These are phyloP conservation scores for Chaenodraco wilsoni DNA, from an alignment of 2,797 vertebrate species.

Conservation along the genomic window DNA sequence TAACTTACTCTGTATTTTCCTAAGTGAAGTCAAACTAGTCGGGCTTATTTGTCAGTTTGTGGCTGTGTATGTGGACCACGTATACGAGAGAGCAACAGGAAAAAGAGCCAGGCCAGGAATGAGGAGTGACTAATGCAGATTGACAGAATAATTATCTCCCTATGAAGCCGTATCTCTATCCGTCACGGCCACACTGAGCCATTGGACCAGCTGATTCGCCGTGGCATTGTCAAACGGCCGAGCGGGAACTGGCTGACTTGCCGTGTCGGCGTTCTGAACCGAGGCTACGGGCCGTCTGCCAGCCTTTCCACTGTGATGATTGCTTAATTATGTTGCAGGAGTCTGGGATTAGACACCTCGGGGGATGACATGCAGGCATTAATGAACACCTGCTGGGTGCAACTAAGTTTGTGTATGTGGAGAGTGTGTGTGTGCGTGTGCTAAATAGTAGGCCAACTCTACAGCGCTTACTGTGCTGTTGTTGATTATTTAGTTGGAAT, in stretches of 20 bases:
- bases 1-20: neutral
- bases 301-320: slow-evolving; percentile 58
- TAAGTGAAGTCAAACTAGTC: slow-evolving; percentile 9
- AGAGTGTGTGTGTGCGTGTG: neutral
- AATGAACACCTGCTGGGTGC: slow-evolving; percentile 58
- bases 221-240: slow-evolving; percentile 50
- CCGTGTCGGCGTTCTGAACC: slow-evolving; percentile 55
- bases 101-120: slow-evolving; percentile 20
- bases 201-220: slow-evolving; percentile 60
- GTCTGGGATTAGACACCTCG: slow-evolving; percentile 69
- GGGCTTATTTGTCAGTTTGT: slow-evolving; percentile 14
- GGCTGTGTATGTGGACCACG: neutral
- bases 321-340: slow-evolving; percentile 73
- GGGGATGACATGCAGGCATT: slow-evolving; percentile 50
- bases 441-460: slow-evolving; percentile 35
- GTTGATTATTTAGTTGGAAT: slow-evolving; percentile 34
- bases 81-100: slow-evolving; percentile 1
- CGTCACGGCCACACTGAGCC: slow-evolving; percentile 61
- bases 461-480: slow-evolving; percentile 24
- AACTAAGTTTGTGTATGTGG: slow-evolving; percentile 8
- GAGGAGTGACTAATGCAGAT: slow-evolving; percentile 63
- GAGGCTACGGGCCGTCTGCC: slow-evolving; percentile 43
- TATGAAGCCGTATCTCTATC: slow-evolving; percentile 57
- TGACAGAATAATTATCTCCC: slow-evolving; percentile 74
- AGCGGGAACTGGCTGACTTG: slow-evolving; percentile 56